Conservation (phyloP, 2,888 invertebrate species). For the Ptilodon capucinus region DNA sequence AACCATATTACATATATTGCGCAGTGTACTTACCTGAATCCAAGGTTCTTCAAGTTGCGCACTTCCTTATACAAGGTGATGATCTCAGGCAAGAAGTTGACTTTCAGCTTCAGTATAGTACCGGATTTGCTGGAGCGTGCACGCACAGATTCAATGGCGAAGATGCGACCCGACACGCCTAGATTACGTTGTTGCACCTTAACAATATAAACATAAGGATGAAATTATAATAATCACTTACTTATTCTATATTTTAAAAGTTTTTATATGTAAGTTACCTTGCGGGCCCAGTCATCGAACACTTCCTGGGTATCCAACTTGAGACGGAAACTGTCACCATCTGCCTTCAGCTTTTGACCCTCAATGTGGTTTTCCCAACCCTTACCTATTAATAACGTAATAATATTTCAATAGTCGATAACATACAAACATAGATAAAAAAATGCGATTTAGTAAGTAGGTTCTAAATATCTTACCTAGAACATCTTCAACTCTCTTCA, state of each 20-base stretch:
- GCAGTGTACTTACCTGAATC: conserved; percentile 85
- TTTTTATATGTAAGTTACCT: conserved; percentile 63
- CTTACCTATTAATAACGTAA: conserved; percentile 83
- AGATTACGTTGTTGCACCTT: conserved; percentile 95
- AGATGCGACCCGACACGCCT: conserved; percentile 96
- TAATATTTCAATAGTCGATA: background rate
- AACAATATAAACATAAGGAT: conserved; percentile 7
- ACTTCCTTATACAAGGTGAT: conserved; percentile 99
- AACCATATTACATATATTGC: background rate
- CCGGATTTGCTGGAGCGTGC: conserved; percentile 89
- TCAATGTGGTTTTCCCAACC: conserved; percentile 99
- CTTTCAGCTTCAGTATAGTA: conserved; percentile 93
- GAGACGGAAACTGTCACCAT: conserved; percentile 98
- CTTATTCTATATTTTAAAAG: background rate
- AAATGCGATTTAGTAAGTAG: background rate
- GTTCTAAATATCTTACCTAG: conserved; percentile 84
- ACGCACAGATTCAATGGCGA: conserved; percentile 93
- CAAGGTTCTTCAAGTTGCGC: conserved; percentile 96
- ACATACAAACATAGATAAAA: background rate
- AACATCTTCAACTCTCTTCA: conserved; percentile 98
- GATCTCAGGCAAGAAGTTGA: conserved; percentile 98
- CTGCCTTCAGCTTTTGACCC: conserved; percentile 98
- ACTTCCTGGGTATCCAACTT: conserved; percentile 98
- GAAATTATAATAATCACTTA: background rate
- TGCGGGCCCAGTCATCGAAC: conserved; percentile 98